A percentile compares a stretch with the other conserved stretches of the same genome.
Conservation (phyloP, 2,113 vertebrate species). For the Andinoacara biseriatus region DNA sequence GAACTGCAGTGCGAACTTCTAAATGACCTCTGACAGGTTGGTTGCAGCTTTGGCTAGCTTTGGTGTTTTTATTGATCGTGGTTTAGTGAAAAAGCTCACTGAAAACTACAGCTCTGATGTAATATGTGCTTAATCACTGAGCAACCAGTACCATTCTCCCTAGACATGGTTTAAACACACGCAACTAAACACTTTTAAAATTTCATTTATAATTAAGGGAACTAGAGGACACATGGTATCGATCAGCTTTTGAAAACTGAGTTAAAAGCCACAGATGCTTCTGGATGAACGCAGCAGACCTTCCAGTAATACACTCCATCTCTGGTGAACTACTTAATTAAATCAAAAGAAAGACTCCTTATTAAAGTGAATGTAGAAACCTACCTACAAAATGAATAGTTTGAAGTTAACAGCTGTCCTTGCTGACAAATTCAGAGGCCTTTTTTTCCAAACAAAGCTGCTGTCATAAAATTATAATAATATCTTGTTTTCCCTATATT, state of each 20-base stretch:
- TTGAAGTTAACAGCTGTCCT: too few relatives aligned
- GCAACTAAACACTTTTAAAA: too few relatives aligned
- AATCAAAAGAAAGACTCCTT: too few relatives aligned
- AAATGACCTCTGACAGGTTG: constrained; percentile 32
- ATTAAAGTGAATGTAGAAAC: too few relatives aligned
- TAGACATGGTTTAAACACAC: constrained; percentile 7
- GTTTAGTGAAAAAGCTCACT: constrained; percentile 24
- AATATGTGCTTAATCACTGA: constrained; percentile 17
- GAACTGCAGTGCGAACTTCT: not conserved
- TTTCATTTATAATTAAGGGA: too few relatives aligned
- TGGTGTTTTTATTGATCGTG: constrained; percentile 15
- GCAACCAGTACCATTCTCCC: not conserved
- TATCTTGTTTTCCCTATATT: too few relatives aligned
- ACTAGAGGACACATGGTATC: not conserved
- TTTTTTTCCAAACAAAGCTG: not conserved
- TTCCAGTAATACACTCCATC: too few relatives aligned
- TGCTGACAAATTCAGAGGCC: too few relatives aligned
- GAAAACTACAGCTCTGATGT: not conserved
- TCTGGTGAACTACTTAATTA: too few relatives aligned
- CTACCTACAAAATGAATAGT: too few relatives aligned
- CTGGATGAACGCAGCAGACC: not conserved
- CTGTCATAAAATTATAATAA: too few relatives aligned
- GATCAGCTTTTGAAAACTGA: constrained; percentile 5
- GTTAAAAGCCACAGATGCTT: not conserved
- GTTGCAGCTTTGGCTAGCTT: constrained; percentile 37